Base-by-base conservation (phyloP, 2,113 vertebrate genomes). In the Lota lota region DNA sequence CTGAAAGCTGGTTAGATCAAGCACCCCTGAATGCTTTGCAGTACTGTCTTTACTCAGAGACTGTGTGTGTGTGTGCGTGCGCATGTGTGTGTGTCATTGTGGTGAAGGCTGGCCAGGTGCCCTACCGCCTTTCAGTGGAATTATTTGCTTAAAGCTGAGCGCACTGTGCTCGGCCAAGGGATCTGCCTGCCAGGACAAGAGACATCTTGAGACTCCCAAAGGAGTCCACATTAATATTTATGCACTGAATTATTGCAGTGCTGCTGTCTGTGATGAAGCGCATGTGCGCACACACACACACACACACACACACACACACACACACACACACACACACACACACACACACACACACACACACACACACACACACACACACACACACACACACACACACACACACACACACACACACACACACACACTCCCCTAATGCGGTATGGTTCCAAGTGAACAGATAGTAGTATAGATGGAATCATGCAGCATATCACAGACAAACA, bases 181-280 rank as follows among this genome's bases (percentile, higher is more conserved):
- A 86, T 84, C 73, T 51, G 73, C 85, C 84, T 81, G 81, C 83
- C 89, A 91, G 88, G 89, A 91, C 82, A 85, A 89, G 88, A 85
- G 88, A 87, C 80, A 89, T 91, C 89, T 88, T 72, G 76, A 85
- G 81, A 89, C 83, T 87, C 83, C 86, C 87, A 85, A 82, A 85
- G 84, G 88, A 82, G 67, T 77, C 59, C 64, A 71, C 85, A 90
- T 92, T 86, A 90, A 90, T 92, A 91, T 92, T 90, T 82, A 91
- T 89, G 83, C 70, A 70, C 73, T 64, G 67, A 83, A 79, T 83
- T 89, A 88, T 89, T 89, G 89, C 89, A 84, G 73, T 81, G 81
- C 88, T 87, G 87, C 83, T 86, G 85, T 90, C 85, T 81, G 73
- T 83, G 77, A 83, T 87, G 85, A 86, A 86, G 86, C 76, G 65